A percentile compares a stretch with the other conserved stretches of the same genome.
These are phyloP conservation scores for Scolopax bukidnonensis DNA, from an alignment of 2,797 vertebrate genomes.

Conservation along the genomic window DNA sequence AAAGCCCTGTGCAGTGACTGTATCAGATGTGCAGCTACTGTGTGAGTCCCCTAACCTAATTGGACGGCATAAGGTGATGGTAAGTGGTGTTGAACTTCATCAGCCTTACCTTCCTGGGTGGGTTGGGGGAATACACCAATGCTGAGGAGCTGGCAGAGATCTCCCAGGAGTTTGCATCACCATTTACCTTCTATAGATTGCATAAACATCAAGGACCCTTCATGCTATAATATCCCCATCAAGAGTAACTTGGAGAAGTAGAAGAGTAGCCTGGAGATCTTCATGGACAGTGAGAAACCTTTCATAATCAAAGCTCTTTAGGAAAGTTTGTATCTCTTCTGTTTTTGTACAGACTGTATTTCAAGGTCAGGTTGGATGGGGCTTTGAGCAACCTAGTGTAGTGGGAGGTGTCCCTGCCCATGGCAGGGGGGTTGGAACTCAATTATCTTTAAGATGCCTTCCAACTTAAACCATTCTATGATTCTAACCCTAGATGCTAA, in stretches of 20 bases:
- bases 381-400: too few species aligned
- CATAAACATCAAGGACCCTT: neutral
- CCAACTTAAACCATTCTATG: too few species aligned
- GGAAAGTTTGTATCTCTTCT: neutral
- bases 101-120: neutral
- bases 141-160: neutral
- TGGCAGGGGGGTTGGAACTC: too few species aligned
- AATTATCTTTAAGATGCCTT: too few species aligned
- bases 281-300: neutral
- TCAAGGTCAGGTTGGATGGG: too few species aligned
- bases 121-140: neutral
- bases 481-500: neutral
- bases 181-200: neutral
- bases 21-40: slow-evolving; percentile 94
- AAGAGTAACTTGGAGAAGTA: neutral
- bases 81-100: slow-evolving; percentile 75
- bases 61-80: slow-evolving; percentile 95
- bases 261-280: neutral
- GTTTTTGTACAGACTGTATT: fast-evolving
- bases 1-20: slow-evolving; percentile 91
- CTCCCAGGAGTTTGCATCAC: neutral
- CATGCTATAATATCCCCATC: neutral
- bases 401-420: too few species aligned
- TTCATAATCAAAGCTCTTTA: neutral
- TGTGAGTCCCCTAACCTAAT: slow-evolving; percentile 96